phyloP scores from a whole-genome alignment of 2,113 vertebrate species.

The Larimichthys polyactis region DNA sequence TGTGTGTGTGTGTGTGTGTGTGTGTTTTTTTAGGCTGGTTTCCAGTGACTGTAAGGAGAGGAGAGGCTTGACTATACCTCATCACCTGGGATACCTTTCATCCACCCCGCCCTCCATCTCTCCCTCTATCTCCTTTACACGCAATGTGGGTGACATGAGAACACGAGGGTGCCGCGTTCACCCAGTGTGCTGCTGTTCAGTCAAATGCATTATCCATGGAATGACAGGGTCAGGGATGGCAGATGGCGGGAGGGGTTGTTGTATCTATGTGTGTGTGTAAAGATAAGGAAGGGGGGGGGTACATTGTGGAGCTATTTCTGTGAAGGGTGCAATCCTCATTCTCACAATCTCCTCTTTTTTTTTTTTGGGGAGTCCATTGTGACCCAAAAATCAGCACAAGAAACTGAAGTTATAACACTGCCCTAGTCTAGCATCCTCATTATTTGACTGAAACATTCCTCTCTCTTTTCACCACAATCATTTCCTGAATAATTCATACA shows the following conservation, averaged over 20 bases:
- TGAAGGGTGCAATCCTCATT: slow-evolving; percentile 45
- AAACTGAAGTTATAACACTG: slow-evolving; percentile 24
- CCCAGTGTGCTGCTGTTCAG: slow-evolving; percentile 58
- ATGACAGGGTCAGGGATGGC: slow-evolving; percentile 70
- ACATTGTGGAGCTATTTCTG: slow-evolving; percentile 43
- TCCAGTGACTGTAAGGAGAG: slow-evolving; percentile 76
- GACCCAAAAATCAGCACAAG: slow-evolving; percentile 11
- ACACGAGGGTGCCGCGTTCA: slow-evolving; percentile 41
- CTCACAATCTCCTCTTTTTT: slow-evolving; percentile 26
- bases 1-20: slow-evolving; percentile 3
- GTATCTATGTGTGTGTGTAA: slow-evolving; percentile 27
- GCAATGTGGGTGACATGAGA: slow-evolving; percentile 71
- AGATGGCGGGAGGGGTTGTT: slow-evolving; percentile 65
- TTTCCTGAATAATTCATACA: slow-evolving; percentile 77
- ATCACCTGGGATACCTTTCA: slow-evolving; percentile 81
- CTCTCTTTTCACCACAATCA: slow-evolving; percentile 69
- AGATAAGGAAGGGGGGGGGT: neutral
- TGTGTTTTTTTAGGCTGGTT: slow-evolving; percentile 57
- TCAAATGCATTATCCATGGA: slow-evolving; percentile 78
- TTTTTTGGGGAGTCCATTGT: slow-evolving; percentile 24
- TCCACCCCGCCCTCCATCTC: slow-evolving; percentile 31
- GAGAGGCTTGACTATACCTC: slow-evolving; percentile 64
- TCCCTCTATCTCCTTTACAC: slow-evolving; percentile 48
- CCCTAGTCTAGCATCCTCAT: slow-evolving; percentile 22
- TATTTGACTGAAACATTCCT: slow-evolving; percentile 55